phyloP scores from a whole-genome alignment of 2,113 vertebrate species.

The Chloropsis cyanopogon region DNA sequence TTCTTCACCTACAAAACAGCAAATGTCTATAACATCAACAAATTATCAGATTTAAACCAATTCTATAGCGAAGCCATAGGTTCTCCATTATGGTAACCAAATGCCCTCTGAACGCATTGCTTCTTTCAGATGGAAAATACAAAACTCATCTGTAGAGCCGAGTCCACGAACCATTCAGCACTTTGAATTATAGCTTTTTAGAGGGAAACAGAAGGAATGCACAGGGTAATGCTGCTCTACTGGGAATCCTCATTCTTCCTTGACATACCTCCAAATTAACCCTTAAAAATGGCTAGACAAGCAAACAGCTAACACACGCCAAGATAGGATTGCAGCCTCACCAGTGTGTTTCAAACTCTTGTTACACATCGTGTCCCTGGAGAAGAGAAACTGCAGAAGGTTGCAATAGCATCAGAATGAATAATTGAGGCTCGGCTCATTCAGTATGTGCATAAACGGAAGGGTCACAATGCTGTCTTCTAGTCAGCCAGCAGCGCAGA shows the following conservation, averaged over 20 bases:
- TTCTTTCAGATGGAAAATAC: background rate
- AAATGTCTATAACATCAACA: background rate
- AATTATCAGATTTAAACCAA: background rate
- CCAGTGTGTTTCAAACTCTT: background rate
- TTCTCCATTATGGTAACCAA: background rate
- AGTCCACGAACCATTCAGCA: background rate
- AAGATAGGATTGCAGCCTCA: background rate
- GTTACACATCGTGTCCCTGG: slow-evolving; percentile 56
- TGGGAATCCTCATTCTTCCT: background rate
- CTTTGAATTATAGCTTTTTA: background rate
- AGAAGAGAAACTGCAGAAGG: slow-evolving; percentile 54
- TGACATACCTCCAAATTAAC: background rate
- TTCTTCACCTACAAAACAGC: background rate
- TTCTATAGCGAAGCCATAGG: background rate
- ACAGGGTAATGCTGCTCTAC: background rate
- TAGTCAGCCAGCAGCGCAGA: background rate
- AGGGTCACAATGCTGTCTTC: slow-evolving; percentile 27
- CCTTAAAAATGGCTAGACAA: background rate
- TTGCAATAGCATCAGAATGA: slow-evolving; percentile 44
- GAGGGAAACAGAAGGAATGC: background rate
- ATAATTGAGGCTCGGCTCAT: slow-evolving; percentile 49
- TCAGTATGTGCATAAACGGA: slow-evolving; percentile 40
- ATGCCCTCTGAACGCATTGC: background rate
- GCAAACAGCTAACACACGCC: background rate
- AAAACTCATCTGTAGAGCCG: background rate